Evolutionary conservation across 2,888 invertebrate genomes (phyloP).

Genomic region (Drosophila phalerata): DNA sequence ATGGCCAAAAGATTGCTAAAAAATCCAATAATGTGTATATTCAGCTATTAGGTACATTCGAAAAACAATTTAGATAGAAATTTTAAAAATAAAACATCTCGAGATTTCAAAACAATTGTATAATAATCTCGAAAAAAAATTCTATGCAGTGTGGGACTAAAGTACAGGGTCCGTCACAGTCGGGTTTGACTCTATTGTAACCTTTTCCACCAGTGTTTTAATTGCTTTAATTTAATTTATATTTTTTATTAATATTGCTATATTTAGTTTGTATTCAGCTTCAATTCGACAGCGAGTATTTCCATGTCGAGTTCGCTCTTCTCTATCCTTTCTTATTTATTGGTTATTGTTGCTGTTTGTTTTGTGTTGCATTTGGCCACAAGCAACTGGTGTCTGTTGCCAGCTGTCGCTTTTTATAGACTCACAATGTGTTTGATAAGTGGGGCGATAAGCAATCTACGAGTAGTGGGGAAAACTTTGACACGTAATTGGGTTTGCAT

Average conservation of each 20-base stretch:
- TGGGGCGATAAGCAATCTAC: slow-evolving; percentile 53
- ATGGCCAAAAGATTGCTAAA: too few species aligned
- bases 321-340: background rate
- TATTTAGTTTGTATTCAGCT: background rate
- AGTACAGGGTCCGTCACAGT: background rate
- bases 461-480: slow-evolving; percentile 27
- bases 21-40: too few species aligned
- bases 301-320: background rate
- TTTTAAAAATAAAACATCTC: too few species aligned
- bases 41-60: too few species aligned
- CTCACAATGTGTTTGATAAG: slow-evolving; percentile 39
- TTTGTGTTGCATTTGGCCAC: slow-evolving; percentile 12
- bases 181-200: too few species aligned
- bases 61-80: too few species aligned
- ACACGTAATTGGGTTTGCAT: slow-evolving; percentile 51
- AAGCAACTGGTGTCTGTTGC: slow-evolving; percentile 22
- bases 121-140: background rate
- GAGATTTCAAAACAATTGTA: too few species aligned
- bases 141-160: background rate
- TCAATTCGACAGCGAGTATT: background rate
- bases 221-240: background rate
- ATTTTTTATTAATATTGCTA: background rate
- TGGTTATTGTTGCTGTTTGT: slow-evolving; percentile 1
- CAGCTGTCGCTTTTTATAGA: slow-evolving; percentile 28
- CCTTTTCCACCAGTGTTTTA: background rate